Evolutionary conservation across 2,113 vertebrate genomes (phyloP).

Genomic region (Dicentrarchus labrax): DNA sequence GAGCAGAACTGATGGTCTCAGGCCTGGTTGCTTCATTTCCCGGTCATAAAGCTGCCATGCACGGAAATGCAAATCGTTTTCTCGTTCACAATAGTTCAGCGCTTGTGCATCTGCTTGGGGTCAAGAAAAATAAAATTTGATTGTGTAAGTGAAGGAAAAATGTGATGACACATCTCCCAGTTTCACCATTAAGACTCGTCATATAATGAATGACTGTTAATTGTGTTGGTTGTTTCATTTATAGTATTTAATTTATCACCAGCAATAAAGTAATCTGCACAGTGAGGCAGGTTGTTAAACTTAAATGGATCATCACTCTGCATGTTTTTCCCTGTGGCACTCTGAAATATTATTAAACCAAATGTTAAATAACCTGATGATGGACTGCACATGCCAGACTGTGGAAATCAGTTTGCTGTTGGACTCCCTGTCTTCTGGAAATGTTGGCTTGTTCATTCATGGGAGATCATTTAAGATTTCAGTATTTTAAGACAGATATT

Average conservation of each 20-base stretch:
- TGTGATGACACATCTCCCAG: not conserved
- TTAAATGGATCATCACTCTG: not conserved
- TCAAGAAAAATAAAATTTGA: conserved; percentile 41
- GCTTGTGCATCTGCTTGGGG: conserved; percentile 25
- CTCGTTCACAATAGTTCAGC: not conserved
- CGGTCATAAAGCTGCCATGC: not conserved
- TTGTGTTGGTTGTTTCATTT: conserved; percentile 22
- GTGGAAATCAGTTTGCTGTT: not conserved
- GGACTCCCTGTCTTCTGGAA: not conserved
- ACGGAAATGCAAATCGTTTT: conserved; percentile 42
- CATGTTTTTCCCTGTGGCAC: not conserved
- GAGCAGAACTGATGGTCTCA: conserved; percentile 24
- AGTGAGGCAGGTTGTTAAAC: not conserved
- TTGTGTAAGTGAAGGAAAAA: conserved; percentile 9
- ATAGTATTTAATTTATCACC: conserved; percentile 18
- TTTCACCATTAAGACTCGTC: not conserved
- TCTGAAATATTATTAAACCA: conserved; percentile 22
- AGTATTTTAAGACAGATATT: not conserved
- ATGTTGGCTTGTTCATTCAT: not conserved
- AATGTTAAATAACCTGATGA: conserved; percentile 22
- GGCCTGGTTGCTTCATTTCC: conserved; percentile 1
- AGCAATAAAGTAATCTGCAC: not conserved
- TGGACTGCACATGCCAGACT: conserved; percentile 7
- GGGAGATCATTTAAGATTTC: not conserved
- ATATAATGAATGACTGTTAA: not conserved